Base-by-base conservation (phyloP, 2,888 invertebrate species). In the Drosophila helvetica region DNA sequence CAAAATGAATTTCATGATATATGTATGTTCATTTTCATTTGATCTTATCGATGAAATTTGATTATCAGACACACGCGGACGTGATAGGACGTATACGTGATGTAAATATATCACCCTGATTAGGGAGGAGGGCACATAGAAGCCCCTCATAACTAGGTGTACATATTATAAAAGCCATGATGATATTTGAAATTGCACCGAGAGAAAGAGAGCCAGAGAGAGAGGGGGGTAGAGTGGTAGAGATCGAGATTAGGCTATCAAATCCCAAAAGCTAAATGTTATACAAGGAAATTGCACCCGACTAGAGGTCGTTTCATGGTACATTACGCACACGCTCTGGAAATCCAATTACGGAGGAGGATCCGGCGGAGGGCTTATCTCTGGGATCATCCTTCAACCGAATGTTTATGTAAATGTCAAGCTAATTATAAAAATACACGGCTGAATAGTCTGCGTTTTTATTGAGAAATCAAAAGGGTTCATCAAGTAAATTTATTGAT, bases 251-350 rank as follows among this genome's bases (percentile, higher is more conserved):
- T 61, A 38, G 27, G 33, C 33, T 38, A 38, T 38, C 33, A 12
- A 12, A 38, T 38, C 33, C 33, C 15, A 12, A 38, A 15, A 58
- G 56, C 56, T 27, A 46, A 60, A 47, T 56, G 38, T 57, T 62
- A 58, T 45, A 71, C 61, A 57, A 51, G 48, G 38, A 48, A 58
- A 52, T 59, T 54, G 65, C 64, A 65, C 46, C 46, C 15, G 22
- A 43, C 45, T 84, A 87, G 89, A 88, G 84, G 84, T 87, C 84
- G 59, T 89, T 84, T 84, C 87, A 89, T 87, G 89, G 89, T 50
- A 79, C 84, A 89, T 67, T 81, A 70, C 65, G 53, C 61, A 8
- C 18, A 47, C 19, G 22, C 33, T 33, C 33, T 17, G 70, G 27
- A 17, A 18, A 46, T 22, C 17, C 42, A 25, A 57, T 25, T 59